phyloP scores from a whole-genome alignment of 2,113 vertebrate genomes.

The Herpailurus yagouaroundi region DNA sequence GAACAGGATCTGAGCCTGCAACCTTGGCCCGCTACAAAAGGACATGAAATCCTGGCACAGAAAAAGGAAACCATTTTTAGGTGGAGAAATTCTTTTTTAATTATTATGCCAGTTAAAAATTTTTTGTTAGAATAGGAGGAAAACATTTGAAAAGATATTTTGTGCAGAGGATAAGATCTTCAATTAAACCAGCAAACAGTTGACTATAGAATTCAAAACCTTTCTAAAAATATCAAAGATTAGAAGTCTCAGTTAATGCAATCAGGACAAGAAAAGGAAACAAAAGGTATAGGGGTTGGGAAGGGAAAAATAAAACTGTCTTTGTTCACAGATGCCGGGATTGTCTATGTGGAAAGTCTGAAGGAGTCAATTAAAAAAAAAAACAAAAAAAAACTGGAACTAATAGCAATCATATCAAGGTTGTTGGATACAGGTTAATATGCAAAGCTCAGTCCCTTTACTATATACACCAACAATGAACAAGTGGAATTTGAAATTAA shows the following conservation, averaged over 20 bases:
- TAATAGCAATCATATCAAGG: not conserved
- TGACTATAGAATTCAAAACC: not conserved
- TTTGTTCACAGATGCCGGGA: not conserved
- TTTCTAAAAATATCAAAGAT: not conserved
- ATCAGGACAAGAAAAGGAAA: not conserved
- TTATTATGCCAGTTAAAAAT: not conserved
- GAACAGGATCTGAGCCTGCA: not conserved
- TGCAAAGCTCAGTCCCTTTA: not conserved
- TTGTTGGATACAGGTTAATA: not conserved
- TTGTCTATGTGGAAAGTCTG: not conserved
- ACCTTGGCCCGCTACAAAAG: not conserved
- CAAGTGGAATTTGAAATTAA: not conserved
- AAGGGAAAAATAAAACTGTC: not conserved
- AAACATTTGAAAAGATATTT: not conserved
- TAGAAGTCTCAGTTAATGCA: not conserved
- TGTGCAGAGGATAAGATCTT: not conserved
- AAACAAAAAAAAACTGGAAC: not conserved
- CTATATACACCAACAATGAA: not conserved
- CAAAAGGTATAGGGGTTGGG: not conserved
- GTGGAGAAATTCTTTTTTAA: not conserved
- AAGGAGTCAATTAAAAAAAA: not conserved
- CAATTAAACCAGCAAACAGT: not conserved
- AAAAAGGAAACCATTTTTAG: not conserved
- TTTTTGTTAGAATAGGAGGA: not conserved
- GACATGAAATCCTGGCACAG: not conserved